Evolutionary conservation across 2,888 invertebrate species (phyloP).

Genomic region (Campoplex capitator): DNA sequence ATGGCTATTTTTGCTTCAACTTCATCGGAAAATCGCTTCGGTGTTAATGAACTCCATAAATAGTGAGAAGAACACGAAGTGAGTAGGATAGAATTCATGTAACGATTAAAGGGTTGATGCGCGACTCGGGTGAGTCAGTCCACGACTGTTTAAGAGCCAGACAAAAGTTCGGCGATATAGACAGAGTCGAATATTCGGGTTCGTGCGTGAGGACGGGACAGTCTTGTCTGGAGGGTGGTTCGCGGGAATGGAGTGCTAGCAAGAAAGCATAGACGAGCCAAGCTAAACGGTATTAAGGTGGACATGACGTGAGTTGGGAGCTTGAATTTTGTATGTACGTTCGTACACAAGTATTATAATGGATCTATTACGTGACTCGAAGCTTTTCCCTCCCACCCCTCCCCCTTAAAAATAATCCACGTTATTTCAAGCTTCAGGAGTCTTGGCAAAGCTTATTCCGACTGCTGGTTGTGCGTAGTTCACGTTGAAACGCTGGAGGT

Average conservation of each 20-base stretch:
- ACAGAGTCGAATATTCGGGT: constrained; percentile 42
- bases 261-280: constrained; percentile 34
- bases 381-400: constrained; percentile 1
- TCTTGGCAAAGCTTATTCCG: neutral
- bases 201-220: constrained; percentile 54
- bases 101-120: constrained; percentile 30
- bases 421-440: constrained; percentile 23
- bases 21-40: constrained; percentile 65
- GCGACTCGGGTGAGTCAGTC: constrained; percentile 47
- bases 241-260: neutral
- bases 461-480: constrained; percentile 1
- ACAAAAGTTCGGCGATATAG: constrained; percentile 75
- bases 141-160: constrained; percentile 70
- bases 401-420: constrained; percentile 18
- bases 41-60: constrained; percentile 79
- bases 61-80: constrained; percentile 38
- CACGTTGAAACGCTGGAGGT: neutral
- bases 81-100: constrained; percentile 10
- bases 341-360: constrained; percentile 18
- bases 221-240: neutral
- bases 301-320: constrained; percentile 48
- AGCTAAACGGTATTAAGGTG: constrained; percentile 47
- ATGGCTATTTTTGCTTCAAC: neutral
- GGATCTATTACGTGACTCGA: constrained; percentile 46
- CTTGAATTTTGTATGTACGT: constrained; percentile 34